Percentiles rank a stretch among this genome's conserved stretches.
phyloP scores from a whole-genome alignment of 2,113 vertebrate genomes.

The Pongo abelii region DNA sequence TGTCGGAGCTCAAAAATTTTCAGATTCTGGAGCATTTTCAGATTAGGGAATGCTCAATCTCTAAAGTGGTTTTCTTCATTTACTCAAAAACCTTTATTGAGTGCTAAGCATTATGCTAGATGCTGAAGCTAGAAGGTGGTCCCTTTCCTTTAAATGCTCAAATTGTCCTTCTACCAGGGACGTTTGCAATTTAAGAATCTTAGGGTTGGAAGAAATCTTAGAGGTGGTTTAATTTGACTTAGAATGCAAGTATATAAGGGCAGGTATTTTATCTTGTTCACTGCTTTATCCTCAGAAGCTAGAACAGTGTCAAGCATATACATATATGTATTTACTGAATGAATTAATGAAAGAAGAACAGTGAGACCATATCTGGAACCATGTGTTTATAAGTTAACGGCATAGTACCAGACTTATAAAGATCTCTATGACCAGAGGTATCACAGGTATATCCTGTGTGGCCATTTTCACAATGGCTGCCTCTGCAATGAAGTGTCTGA shows the following conservation, averaged over 20 bases:
- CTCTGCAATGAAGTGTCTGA: neutral
- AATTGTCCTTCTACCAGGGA: neutral
- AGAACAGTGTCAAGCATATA: neutral
- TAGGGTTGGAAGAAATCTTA: conserved; percentile 1
- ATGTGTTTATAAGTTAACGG: neutral
- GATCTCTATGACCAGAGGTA: neutral
- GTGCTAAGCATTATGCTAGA: neutral
- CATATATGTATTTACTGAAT: neutral
- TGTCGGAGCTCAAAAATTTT: neutral
- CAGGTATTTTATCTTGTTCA: neutral
- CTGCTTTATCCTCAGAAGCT: neutral
- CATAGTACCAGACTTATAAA: neutral
- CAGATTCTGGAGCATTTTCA: neutral
- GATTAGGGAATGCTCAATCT: neutral
- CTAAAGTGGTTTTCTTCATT: neutral
- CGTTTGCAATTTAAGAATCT: neutral
- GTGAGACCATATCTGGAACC: conserved; percentile 5
- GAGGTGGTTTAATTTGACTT: neutral
- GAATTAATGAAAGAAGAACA: conserved; percentile 2
- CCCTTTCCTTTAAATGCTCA: neutral
- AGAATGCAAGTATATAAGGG: neutral
- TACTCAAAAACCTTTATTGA: neutral
- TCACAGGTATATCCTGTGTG: neutral
- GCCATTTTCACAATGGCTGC: neutral
- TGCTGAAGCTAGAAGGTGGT: neutral